Percentiles rank a stretch among this genome's conserved stretches.
Conservation (phyloP, 2,797 vertebrate genomes). For the Alectoris magna region DNA sequence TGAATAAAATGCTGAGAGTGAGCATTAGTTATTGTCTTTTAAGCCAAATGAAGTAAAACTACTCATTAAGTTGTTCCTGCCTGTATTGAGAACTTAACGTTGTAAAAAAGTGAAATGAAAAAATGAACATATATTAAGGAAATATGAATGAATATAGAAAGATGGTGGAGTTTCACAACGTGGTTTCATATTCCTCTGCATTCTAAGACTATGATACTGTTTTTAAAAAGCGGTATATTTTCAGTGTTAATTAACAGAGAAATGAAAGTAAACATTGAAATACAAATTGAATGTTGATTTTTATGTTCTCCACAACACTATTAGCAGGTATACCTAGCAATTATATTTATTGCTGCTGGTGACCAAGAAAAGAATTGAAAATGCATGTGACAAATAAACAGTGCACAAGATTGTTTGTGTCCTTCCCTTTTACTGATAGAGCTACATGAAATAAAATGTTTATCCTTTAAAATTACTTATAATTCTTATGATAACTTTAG, state of each 20-base stretch:
- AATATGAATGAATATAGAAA: constrained; percentile 1
- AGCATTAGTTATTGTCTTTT: constrained; percentile 19
- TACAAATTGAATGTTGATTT: background rate
- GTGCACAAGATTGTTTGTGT: background rate
- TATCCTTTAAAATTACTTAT: background rate
- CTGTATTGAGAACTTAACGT: background rate
- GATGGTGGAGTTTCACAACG: background rate
- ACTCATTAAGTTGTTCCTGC: constrained; percentile 13
- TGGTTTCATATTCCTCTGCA: background rate
- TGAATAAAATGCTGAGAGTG: background rate
- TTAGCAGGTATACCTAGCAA: background rate
- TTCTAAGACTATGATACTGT: background rate
- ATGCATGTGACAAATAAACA: background rate
- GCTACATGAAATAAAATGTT: background rate
- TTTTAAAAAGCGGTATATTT: background rate
- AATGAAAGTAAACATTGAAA: constrained; percentile 7
- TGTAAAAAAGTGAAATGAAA: background rate
- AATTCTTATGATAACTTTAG: background rate
- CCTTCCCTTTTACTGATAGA: background rate
- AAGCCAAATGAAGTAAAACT: constrained; percentile 23
- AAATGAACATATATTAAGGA: background rate
- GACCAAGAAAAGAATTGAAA: background rate
- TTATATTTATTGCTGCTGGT: background rate
- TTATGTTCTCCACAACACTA: background rate
- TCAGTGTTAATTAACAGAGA: background rate